Evolutionary conservation across 2,797 vertebrate genomes (phyloP).

Genomic region (Rhyacichthys aspro): DNA sequence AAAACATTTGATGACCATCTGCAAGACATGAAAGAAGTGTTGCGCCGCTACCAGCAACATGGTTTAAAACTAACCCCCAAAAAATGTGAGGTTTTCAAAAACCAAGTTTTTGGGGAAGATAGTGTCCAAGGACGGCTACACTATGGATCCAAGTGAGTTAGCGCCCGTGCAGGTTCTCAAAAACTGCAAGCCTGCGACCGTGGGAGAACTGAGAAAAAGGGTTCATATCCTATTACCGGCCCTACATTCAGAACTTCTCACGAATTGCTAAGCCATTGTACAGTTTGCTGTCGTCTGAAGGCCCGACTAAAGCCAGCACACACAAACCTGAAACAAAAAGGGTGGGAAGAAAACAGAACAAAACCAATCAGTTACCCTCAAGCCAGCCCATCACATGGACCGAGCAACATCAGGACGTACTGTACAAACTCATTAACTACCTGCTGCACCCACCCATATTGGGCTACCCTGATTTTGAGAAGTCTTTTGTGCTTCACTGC

Average conservation of each 20-base stretch:
- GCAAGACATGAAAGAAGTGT: neutral
- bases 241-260: neutral
- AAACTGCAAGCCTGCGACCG: conserved; percentile 4
- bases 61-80: conserved; percentile 23
- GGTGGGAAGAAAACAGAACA: neutral
- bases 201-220: neutral
- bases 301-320: too few relatives aligned
- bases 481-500: conserved; percentile 16
- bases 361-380: conserved; percentile 3
- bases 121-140: conserved; percentile 13
- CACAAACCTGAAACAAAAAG: neutral
- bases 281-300: neutral
- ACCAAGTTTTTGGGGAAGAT: conserved; percentile 20
- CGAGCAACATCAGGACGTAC: neutral
- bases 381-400: neutral
- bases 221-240: neutral
- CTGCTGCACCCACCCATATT: neutral
- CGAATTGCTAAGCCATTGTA: neutral
- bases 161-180: conserved; percentile 15
- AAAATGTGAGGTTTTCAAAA: conserved; percentile 26
- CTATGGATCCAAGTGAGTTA: conserved; percentile 18
- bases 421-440: neutral
- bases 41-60: conserved; percentile 13
- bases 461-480: conserved; percentile 1
- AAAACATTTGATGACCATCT: conserved; percentile 22